Conservation (phyloP, 2,797 vertebrate species). For the Coendou prehensilis region DNA sequence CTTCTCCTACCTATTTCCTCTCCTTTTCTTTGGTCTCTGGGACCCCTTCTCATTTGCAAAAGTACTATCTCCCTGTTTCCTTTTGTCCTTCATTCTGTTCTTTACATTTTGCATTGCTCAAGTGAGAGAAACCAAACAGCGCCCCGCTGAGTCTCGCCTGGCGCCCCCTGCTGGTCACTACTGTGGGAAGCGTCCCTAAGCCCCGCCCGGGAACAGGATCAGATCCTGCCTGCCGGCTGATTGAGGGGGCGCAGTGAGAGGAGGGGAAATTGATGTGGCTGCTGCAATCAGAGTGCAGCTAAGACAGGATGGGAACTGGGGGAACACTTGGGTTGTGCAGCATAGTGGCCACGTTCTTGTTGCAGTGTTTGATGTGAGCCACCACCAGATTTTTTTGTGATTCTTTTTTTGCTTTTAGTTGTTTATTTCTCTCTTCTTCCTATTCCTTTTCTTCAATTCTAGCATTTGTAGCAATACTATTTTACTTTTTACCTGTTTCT, state of each 20-base stretch:
- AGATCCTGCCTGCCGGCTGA: neutral
- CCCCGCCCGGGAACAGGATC: neutral
- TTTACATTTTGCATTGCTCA: neutral
- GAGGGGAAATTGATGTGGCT: neutral
- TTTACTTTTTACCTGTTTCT: too few species aligned
- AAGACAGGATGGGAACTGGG: too few species aligned
- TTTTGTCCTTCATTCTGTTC: too few species aligned
- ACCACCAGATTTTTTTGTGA: too few species aligned
- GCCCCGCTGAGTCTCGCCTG: neutral
- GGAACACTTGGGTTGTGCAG: too few species aligned
- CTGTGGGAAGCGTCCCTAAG: neutral
- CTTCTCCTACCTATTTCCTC: neutral
- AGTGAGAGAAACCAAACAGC: neutral
- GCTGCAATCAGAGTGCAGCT: neutral
- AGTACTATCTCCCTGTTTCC: neutral
- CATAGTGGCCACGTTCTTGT: neutral
- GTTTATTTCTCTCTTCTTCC: too few species aligned
- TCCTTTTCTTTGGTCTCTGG: neutral
- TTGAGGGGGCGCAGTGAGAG: neutral
- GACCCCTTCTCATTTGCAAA: neutral
- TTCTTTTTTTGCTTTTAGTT: too few species aligned
- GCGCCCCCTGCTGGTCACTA: neutral
- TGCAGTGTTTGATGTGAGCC: neutral
- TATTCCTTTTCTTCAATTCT: too few species aligned
- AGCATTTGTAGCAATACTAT: too few species aligned